Evolutionary conservation across 2,113 vertebrate genomes (phyloP).

Genomic region (Chiloscyllium plagiosum): DNA sequence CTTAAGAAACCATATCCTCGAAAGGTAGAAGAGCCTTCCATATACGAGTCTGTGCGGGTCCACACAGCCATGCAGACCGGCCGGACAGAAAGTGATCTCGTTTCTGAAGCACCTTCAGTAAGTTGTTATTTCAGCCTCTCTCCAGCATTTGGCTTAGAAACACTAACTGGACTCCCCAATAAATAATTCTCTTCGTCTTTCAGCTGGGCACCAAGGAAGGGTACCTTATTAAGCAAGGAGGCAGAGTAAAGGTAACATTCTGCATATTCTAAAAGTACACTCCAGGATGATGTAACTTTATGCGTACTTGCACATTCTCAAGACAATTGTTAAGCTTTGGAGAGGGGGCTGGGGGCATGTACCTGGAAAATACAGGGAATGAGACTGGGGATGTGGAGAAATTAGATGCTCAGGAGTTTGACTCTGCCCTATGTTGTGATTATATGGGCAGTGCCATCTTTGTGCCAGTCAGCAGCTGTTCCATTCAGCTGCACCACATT

Average conservation of each 20-base stretch:
- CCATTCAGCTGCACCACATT: too few species aligned
- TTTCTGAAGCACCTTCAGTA: conserved; percentile 80
- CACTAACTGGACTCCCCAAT: background rate
- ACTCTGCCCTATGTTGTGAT: too few species aligned
- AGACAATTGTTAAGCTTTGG: background rate
- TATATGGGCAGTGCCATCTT: too few species aligned
- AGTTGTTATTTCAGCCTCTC: conserved; percentile 42
- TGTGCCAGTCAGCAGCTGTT: too few species aligned
- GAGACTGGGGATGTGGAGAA: too few species aligned
- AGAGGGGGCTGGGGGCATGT: background rate
- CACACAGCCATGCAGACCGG: conserved; percentile 89
- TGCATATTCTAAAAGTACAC: background rate
- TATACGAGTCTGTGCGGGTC: conserved; percentile 91
- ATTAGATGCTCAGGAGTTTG: too few species aligned
- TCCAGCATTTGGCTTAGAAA: background rate
- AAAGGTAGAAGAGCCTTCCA: conserved; percentile 83
- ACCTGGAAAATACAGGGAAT: too few species aligned
- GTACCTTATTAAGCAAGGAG: conserved; percentile 87
- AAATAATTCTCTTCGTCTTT: conserved; percentile 43
- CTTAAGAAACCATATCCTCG: conserved; percentile 79
- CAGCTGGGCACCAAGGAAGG: conserved; percentile 96
- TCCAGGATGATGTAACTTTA: too few species aligned
- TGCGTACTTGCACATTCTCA: background rate
- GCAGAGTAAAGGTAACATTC: conserved; percentile 69
- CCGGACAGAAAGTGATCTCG: conserved; percentile 72